These are phyloP conservation scores for Hepsetus odoe DNA, from an alignment of 2,113 vertebrate genomes.

Conservation along the genomic window DNA sequence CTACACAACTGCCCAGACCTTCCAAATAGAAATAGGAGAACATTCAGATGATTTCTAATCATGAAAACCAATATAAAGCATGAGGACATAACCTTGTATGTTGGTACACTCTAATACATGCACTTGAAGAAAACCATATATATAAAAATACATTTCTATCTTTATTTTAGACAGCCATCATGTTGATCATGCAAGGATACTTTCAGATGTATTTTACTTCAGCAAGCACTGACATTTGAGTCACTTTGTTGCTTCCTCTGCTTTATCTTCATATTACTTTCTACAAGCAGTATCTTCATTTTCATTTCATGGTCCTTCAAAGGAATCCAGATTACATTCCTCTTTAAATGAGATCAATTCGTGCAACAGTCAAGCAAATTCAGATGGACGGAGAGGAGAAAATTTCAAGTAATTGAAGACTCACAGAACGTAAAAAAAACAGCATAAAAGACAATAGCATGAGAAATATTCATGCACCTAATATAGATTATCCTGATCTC, in stretches of 20 bases:
- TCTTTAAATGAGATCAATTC: background rate
- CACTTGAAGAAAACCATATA: too few relatives aligned
- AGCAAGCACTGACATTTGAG: too few relatives aligned
- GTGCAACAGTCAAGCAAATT: background rate
- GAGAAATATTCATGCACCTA: background rate
- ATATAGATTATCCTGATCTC: too few relatives aligned
- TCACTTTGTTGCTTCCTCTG: background rate
- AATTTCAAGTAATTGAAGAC: too few relatives aligned
- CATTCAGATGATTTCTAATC: background rate
- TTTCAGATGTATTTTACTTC: too few relatives aligned
- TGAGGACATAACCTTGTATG: too few relatives aligned
- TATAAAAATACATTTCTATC: too few relatives aligned
- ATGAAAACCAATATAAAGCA: too few relatives aligned
- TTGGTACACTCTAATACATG: too few relatives aligned
- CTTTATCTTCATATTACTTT: background rate
- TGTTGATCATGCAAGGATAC: too few relatives aligned
- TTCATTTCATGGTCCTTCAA: background rate
- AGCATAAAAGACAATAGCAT: background rate
- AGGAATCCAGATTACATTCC: background rate
- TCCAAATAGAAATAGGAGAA: background rate
- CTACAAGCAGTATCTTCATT: background rate
- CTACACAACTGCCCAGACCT: conserved; percentile 33
- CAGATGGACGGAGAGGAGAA: background rate
- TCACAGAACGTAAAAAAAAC: too few relatives aligned
- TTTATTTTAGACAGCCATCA: too few relatives aligned